phyloP scores from a whole-genome alignment of 2,113 vertebrate species.

The Alethe diademata region DNA sequence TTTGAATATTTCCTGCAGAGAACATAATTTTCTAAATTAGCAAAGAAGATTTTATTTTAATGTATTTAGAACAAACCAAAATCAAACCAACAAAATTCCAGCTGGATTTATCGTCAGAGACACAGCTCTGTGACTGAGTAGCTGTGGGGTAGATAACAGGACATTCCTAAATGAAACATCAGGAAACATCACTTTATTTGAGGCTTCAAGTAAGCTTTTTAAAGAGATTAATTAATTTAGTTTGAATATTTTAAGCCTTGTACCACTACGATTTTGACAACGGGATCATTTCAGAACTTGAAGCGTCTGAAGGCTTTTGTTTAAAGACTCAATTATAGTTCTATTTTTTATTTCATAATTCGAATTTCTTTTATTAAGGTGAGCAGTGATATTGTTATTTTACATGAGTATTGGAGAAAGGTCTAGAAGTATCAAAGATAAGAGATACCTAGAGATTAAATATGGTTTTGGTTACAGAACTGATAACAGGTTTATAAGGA shows the following conservation, averaged over 20 bases:
- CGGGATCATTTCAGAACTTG: not conserved
- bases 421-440: not conserved
- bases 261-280: not conserved
- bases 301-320: not conserved
- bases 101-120: slow-evolving; percentile 20
- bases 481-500: not conserved
- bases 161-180: not conserved
- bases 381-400: not conserved
- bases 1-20: slow-evolving; percentile 47
- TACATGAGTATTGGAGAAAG: not conserved
- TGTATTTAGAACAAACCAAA: not conserved
- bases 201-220: not conserved
- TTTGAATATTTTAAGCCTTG: not conserved
- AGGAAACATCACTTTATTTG: not conserved
- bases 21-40: slow-evolving; percentile 31
- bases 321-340: not conserved
- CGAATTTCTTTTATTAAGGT: not conserved
- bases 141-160: not conserved
- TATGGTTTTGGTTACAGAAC: not conserved
- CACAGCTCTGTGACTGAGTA: not conserved
- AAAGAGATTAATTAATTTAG: not conserved
- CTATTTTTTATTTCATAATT: not conserved
- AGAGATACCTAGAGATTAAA: not conserved
- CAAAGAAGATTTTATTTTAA: not conserved
- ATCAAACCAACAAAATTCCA: not conserved